phyloP scores from a whole-genome alignment of 2,113 vertebrate genomes.

The Oceanites oceanicus region DNA sequence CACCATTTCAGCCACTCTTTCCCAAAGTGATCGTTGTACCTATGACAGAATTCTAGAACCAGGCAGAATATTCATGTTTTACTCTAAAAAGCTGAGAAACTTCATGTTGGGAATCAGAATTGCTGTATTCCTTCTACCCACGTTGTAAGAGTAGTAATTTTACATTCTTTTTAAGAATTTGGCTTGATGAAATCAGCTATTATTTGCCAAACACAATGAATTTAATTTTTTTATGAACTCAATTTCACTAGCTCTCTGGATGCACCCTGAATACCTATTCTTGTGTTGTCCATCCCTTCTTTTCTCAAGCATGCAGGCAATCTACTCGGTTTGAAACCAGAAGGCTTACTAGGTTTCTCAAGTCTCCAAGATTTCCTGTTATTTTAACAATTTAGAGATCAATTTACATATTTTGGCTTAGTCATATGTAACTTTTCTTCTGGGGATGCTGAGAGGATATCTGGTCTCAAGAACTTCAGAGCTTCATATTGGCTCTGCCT shows the following conservation, averaged over 20 bases:
- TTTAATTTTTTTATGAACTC: background rate
- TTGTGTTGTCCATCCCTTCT: background rate
- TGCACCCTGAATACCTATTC: constrained; percentile 44
- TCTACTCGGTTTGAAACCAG: background rate
- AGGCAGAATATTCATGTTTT: background rate
- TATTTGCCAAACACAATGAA: background rate
- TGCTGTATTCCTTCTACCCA: background rate
- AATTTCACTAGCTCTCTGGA: constrained; percentile 44
- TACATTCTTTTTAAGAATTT: background rate
- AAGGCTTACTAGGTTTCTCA: background rate
- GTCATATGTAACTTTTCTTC: background rate
- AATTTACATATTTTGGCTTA: background rate
- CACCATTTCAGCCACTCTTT: background rate
- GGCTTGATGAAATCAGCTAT: background rate
- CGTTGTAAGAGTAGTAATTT: background rate
- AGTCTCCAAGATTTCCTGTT: background rate
- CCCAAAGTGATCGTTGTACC: background rate
- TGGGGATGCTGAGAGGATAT: background rate
- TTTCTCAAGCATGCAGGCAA: background rate
- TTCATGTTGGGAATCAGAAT: background rate
- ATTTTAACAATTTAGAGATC: background rate
- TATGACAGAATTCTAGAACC: background rate
- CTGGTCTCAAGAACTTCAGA: background rate
- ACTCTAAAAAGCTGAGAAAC: background rate
- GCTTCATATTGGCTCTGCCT: background rate